A percentile compares a stretch with the other conserved stretches of the same genome.
These are phyloP conservation scores for Smittia aterrima DNA, from an alignment of 2,888 invertebrate genomes.

Conservation along the genomic window DNA sequence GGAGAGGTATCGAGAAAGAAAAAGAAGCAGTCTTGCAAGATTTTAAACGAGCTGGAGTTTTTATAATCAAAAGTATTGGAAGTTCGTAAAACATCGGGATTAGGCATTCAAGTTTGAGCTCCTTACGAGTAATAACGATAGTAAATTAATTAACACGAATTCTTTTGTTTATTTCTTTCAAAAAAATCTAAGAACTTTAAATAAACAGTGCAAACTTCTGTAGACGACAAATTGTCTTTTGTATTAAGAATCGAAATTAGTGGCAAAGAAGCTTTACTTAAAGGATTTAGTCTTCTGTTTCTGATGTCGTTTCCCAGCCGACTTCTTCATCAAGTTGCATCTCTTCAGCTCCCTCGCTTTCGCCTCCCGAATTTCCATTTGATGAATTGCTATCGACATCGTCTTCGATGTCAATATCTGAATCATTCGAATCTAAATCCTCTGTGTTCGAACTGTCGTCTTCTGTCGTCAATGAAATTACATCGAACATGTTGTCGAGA, in stretches of 20 bases:
- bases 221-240: too few relatives aligned
- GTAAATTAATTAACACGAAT: background rate
- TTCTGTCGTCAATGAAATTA: constrained; percentile 33
- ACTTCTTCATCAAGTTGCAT: background rate
- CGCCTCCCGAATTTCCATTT: background rate
- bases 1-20: too few relatives aligned
- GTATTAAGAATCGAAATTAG: too few relatives aligned
- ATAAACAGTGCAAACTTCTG: too few relatives aligned
- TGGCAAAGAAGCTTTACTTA: background rate
- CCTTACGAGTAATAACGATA: too few relatives aligned
- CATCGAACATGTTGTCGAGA: constrained; percentile 33
- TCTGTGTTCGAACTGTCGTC: constrained; percentile 16
- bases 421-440: constrained; percentile 5
- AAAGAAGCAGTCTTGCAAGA: too few relatives aligned
- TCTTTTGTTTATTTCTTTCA: background rate
- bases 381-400: background rate
- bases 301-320: constrained; percentile 17
- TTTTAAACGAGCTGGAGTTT: too few relatives aligned
- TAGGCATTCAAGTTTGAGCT: too few relatives aligned
- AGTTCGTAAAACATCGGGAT: too few relatives aligned
- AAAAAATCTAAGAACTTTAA: too few relatives aligned
- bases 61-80: too few relatives aligned
- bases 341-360: background rate
- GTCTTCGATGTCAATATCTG: constrained; percentile 8
- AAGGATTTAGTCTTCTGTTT: background rate